Evolutionary conservation across 2,888 invertebrate species (phyloP).

Genomic region (Tetramorium bicarinatum): DNA sequence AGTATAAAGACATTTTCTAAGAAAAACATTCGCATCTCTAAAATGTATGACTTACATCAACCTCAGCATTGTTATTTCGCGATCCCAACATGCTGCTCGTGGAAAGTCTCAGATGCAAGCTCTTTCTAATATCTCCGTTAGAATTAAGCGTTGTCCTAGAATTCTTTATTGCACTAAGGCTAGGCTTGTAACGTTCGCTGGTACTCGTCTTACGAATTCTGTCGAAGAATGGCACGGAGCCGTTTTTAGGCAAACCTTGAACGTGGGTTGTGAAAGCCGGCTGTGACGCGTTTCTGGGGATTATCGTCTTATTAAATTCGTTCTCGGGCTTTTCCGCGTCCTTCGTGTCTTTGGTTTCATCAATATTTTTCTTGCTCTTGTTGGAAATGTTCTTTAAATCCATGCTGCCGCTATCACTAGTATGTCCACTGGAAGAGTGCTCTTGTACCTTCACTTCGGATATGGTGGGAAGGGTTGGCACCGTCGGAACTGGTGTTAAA

Average conservation of each 20-base stretch:
- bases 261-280: slow-evolving; percentile 93
- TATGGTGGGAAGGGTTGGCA: slow-evolving; percentile 95
- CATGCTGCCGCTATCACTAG: slow-evolving; percentile 87
- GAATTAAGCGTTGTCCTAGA: slow-evolving; percentile 92
- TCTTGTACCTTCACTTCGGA: slow-evolving; percentile 93
- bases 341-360: slow-evolving; percentile 84
- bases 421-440: slow-evolving; percentile 88
- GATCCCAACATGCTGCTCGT: slow-evolving; percentile 88
- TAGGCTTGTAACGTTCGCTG: slow-evolving; percentile 94
- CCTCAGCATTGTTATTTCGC: slow-evolving; percentile 88
- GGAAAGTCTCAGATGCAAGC: slow-evolving; percentile 88
- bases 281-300: slow-evolving; percentile 95
- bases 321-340: slow-evolving; percentile 81
- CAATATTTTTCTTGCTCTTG: slow-evolving; percentile 82
- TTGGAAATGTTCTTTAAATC: slow-evolving; percentile 80
- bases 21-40: neutral
- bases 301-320: slow-evolving; percentile 87
- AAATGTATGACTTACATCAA: slow-evolving; percentile 85
- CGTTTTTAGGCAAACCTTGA: slow-evolving; percentile 93
- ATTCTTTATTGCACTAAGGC: slow-evolving; percentile 93
- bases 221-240: slow-evolving; percentile 96
- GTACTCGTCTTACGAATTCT: slow-evolving; percentile 94
- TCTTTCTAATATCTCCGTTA: slow-evolving; percentile 91
- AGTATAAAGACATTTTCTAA: neutral
- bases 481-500: slow-evolving; percentile 93